Percentiles rank a stretch among this genome's conserved stretches.
These are phyloP conservation scores for Caenorhabditis sinica DNA, from an alignment of 2,888 invertebrate genomes.

Conservation along the genomic window DNA sequence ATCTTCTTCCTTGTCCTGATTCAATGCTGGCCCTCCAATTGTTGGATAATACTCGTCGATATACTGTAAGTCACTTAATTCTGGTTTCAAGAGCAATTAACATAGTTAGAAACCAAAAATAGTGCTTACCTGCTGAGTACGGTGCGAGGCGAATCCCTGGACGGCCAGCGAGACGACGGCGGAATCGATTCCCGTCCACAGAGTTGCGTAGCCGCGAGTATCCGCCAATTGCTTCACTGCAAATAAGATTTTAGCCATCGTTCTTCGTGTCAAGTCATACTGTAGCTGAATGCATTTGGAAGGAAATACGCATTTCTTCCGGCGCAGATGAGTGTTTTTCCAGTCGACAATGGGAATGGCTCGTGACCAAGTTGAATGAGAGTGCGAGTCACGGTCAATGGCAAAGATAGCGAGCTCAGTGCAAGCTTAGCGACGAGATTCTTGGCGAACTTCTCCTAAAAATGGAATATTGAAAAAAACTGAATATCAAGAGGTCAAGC, in stretches of 20 bases:
- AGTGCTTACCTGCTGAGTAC: slow-evolving; percentile 54
- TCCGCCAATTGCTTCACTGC: slow-evolving; percentile 77
- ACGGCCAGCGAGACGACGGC: slow-evolving; percentile 71
- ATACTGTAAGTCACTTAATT: slow-evolving; percentile 67
- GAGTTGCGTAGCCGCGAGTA: slow-evolving; percentile 71
- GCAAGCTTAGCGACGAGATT: slow-evolving; percentile 68
- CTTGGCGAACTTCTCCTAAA: slow-evolving; percentile 76
- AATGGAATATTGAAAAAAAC: neutral
- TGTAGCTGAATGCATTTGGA: slow-evolving; percentile 82
- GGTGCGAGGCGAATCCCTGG: slow-evolving; percentile 70
- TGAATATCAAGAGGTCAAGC: neutral
- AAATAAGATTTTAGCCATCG: slow-evolving; percentile 43
- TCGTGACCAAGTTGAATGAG: slow-evolving; percentile 82
- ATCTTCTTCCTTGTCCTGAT: slow-evolving; percentile 74
- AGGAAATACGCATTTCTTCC: slow-evolving; percentile 83
- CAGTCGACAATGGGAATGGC: slow-evolving; percentile 82
- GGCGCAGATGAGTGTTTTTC: slow-evolving; percentile 76
- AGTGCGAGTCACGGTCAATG: slow-evolving; percentile 77
- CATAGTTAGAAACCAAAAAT: no score
- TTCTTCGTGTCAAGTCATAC: slow-evolving; percentile 60
- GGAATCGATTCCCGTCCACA: slow-evolving; percentile 82
- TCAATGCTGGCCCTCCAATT: slow-evolving; percentile 77
- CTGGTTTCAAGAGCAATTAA: neutral
- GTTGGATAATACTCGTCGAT: slow-evolving; percentile 80
- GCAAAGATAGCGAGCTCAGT: slow-evolving; percentile 74